Evolutionary conservation across 1,140 invertebrate genomes (phyloP).

Genomic region (Drosophila cardini): DNA sequence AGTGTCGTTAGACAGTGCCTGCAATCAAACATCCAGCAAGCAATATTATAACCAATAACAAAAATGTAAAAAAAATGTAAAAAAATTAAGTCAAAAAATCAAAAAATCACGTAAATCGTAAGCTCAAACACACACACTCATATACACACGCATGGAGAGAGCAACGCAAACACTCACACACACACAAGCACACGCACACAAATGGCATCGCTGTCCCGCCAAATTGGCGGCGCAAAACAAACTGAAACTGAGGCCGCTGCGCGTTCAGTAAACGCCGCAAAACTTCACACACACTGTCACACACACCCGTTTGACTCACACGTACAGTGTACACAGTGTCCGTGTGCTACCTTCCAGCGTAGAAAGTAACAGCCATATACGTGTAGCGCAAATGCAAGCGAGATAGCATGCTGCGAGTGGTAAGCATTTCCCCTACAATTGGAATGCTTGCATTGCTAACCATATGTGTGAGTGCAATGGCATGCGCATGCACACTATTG

Average conservation of each 20-base stretch:
- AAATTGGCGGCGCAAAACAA: constrained; percentile 76
- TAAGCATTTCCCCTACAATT: constrained; percentile 55
- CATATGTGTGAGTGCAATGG: constrained; percentile 13
- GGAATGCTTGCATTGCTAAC: constrained; percentile 36
- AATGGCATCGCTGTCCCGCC: constrained; percentile 37
- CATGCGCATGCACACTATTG: not conserved
- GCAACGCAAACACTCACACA: constrained; percentile 24
- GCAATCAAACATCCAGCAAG: not conserved
- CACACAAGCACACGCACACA: constrained; percentile 20
- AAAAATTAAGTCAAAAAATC: not conserved
- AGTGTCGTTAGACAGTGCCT: not conserved
- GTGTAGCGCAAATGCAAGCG: not conserved
- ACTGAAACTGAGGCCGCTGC: constrained; percentile 63
- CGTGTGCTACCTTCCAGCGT: constrained; percentile 62
- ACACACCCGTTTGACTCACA: constrained; percentile 38
- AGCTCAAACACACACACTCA: constrained; percentile 28
- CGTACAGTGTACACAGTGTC: constrained; percentile 59
- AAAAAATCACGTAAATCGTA: constrained; percentile 50
- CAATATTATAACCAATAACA: constrained; percentile 32
- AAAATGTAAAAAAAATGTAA: constrained; percentile 38
- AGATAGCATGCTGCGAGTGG: constrained; percentile 9
- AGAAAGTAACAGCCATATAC: constrained; percentile 15
- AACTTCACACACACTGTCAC: constrained; percentile 13
- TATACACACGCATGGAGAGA: constrained; percentile 3
- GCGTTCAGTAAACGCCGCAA: constrained; percentile 40